Conservation (phyloP, 2,888 invertebrate species). For the Sturmia bella region DNA sequence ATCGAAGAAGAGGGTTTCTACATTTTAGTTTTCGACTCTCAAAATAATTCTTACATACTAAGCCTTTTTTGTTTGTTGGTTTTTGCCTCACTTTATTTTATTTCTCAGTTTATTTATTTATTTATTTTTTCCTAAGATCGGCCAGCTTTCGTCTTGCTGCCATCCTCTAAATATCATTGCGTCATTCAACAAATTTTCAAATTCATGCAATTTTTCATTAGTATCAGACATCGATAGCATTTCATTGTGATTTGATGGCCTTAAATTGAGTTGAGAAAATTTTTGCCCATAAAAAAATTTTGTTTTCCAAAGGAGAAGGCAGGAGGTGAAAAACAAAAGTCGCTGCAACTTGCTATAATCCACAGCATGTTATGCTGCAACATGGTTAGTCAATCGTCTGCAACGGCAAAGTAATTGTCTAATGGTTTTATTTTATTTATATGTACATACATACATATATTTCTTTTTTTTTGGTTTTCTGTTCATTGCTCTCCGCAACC, state of each 20-base stretch:
- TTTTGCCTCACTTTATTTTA: background rate
- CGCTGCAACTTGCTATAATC: conserved; percentile 53
- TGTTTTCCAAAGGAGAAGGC: conserved; percentile 19
- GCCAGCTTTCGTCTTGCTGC: conserved; percentile 21
- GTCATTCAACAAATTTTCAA: conserved; percentile 70
- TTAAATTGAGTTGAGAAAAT: conserved; percentile 67
- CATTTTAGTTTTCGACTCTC: no score
- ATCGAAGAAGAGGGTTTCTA: no score
- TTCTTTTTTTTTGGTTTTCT: conserved; percentile 27
- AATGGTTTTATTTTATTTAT: conserved; percentile 30
- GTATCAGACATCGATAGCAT: conserved; percentile 69
- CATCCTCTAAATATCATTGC: conserved; percentile 61
- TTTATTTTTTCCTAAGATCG: background rate
- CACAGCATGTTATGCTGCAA: conserved; percentile 48
- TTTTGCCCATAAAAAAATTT: conserved; percentile 35
- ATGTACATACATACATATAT: background rate
- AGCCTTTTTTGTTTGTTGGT: no score
- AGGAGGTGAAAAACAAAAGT: conserved; percentile 4
- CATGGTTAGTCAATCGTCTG: conserved; percentile 60
- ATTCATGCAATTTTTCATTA: conserved; percentile 69
- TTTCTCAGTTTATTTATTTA: background rate
- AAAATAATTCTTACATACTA: no score
- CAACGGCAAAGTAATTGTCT: conserved; percentile 61
- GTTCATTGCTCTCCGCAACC: conserved; percentile 48
- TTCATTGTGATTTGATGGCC: conserved; percentile 68